Evolutionary conservation across 2,113 vertebrate species (phyloP).

Genomic region (Spermophilus dauricus): DNA sequence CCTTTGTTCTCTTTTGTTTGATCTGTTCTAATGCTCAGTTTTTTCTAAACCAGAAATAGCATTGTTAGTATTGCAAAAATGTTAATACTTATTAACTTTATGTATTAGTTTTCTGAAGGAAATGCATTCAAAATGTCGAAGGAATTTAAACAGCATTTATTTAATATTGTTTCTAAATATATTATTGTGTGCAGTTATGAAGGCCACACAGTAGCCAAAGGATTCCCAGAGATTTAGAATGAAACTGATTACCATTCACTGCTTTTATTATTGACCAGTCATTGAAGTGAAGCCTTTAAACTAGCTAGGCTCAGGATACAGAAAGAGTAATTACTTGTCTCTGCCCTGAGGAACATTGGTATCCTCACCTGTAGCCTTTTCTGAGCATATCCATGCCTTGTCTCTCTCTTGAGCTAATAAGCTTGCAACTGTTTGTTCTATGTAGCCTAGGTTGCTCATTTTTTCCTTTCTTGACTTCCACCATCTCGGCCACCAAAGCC

Average conservation of each 20-base stretch:
- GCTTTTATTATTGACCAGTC: neutral
- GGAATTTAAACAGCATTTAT: slow-evolving; percentile 21
- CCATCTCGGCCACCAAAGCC: neutral
- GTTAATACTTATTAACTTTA: slow-evolving; percentile 37
- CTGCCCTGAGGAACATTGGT: neutral
- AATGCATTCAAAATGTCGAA: slow-evolving; percentile 39
- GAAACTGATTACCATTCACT: neutral
- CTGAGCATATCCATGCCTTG: neutral
- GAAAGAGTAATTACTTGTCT: neutral
- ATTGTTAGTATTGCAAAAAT: slow-evolving; percentile 29
- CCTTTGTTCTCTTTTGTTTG: slow-evolving; percentile 19
- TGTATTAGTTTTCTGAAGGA: slow-evolving; percentile 47
- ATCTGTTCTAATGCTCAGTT: slow-evolving; percentile 13
- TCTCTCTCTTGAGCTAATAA: neutral
- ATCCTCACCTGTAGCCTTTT: neutral
- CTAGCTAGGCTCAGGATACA: neutral
- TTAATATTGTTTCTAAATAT: slow-evolving; percentile 44
- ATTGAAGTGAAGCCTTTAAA: neutral
- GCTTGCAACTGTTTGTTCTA: neutral
- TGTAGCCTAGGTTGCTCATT: neutral
- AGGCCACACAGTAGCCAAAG: neutral
- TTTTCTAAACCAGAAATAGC: slow-evolving; percentile 49
- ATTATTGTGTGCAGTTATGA: neutral
- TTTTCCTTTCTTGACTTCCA: neutral
- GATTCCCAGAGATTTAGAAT: neutral